A percentile compares a stretch with the other conserved stretches of the same genome.
Conservation (phyloP, 2,888 invertebrate species). For the Eurytoma californica region DNA sequence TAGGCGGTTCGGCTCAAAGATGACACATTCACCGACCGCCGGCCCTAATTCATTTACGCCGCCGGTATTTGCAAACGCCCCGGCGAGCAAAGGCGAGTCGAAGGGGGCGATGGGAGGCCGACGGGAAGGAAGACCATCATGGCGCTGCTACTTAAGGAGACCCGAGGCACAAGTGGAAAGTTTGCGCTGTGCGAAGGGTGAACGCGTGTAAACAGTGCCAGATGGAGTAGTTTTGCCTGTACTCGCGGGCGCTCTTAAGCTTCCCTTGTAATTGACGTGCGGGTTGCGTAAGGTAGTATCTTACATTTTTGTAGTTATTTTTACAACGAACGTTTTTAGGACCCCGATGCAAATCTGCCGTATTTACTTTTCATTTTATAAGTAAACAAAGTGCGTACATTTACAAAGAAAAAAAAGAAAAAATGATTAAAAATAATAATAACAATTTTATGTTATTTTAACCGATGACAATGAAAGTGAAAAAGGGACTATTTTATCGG, state of each 20-base stretch:
- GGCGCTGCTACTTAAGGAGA: constrained; percentile 23
- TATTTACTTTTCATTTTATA: too few relatives aligned
- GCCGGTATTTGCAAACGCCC: constrained; percentile 26
- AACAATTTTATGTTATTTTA: too few relatives aligned
- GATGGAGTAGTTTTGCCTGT: constrained; percentile 7
- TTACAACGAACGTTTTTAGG: too few relatives aligned
- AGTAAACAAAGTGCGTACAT: too few relatives aligned
- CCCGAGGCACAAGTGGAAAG: background rate
- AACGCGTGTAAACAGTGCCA: constrained; percentile 7
- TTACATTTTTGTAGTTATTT: background rate
- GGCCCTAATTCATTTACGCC: constrained; percentile 36
- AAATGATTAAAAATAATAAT: too few relatives aligned
- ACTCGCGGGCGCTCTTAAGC: background rate
- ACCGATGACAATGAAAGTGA: background rate
- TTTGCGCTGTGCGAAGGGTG: background rate
- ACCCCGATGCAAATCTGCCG: too few relatives aligned
- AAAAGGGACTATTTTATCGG: background rate
- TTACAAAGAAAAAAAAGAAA: too few relatives aligned
- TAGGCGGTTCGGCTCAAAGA: constrained; percentile 4
- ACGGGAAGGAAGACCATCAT: constrained; percentile 2
- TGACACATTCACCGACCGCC: constrained; percentile 32
- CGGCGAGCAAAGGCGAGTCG: background rate
- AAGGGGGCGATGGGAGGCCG: background rate
- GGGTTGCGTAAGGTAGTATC: background rate
- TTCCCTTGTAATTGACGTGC: too few relatives aligned